Conservation (phyloP, 2,797 vertebrate genomes). For the Ptychobarbus kaznakovi region DNA sequence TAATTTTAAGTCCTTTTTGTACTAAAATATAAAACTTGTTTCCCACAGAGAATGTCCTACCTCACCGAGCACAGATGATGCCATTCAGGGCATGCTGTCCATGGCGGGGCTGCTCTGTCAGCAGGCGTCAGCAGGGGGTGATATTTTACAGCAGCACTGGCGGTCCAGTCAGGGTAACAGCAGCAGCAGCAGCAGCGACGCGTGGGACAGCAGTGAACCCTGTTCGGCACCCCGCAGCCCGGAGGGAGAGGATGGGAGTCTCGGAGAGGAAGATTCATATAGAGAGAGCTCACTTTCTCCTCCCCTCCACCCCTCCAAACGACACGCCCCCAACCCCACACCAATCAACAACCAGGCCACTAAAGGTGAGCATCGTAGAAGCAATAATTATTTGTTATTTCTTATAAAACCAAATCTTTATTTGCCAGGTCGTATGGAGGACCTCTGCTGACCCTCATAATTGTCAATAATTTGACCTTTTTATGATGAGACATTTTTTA, state of each 20-base stretch:
- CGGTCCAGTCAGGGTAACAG: slow-evolving; percentile 68
- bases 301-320: slow-evolving; percentile 94
- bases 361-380: slow-evolving; percentile 82
- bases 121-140: slow-evolving; percentile 80
- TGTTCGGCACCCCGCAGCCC: slow-evolving; percentile 71
- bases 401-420: no score
- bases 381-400: neutral
- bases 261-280: slow-evolving; percentile 85
- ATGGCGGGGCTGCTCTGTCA: slow-evolving; percentile 94
- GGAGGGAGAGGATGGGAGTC: slow-evolving; percentile 67
- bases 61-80: slow-evolving; percentile 94
- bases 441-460: no score
- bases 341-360: slow-evolving; percentile 99
- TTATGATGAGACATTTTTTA: no score
- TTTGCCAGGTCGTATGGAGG: no score
- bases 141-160: slow-evolving; percentile 77
- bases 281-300: slow-evolving; percentile 88
- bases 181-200: slow-evolving; percentile 74
- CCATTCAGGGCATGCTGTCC: slow-evolving; percentile 97
- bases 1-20: neutral
- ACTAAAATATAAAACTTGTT: neutral
- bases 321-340: slow-evolving; percentile 91
- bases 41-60: slow-evolving; percentile 90
- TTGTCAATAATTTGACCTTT: no score
- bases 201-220: slow-evolving; percentile 70